Conservation (phyloP, 1,140 invertebrate genomes). For the Euwallacea fornicatus region DNA sequence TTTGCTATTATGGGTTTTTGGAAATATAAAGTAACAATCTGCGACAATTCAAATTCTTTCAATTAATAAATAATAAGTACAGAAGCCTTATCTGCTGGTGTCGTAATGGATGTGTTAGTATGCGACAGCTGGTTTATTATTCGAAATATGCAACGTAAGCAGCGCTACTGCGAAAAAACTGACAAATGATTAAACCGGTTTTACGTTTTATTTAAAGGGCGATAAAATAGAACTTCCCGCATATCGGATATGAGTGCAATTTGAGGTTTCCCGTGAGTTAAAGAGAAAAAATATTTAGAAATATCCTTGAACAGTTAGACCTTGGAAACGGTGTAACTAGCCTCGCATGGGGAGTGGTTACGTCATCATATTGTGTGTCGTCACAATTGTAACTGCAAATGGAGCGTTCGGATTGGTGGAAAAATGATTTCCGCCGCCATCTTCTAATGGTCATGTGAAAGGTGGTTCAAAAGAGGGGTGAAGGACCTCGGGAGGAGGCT, state of each 20-base stretch:
- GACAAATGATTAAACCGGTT: too few species aligned
- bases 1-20: slow-evolving; percentile 12
- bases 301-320: slow-evolving; percentile 60
- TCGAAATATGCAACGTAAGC: too few species aligned
- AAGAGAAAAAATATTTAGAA: slow-evolving; percentile 24
- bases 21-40: too few species aligned
- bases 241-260: too few species aligned
- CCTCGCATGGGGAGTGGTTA: slow-evolving; percentile 39
- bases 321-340: slow-evolving; percentile 48
- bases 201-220: too few species aligned
- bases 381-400: slow-evolving; percentile 42
- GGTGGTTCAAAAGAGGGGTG: slow-evolving; percentile 41
- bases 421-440: slow-evolving; percentile 46
- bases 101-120: too few species aligned
- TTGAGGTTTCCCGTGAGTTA: not conserved
- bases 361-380: slow-evolving; percentile 48
- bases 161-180: too few species aligned
- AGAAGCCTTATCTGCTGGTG: too few species aligned
- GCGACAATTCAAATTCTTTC: too few species aligned
- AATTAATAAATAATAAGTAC: too few species aligned
- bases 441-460: slow-evolving; percentile 48
- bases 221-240: too few species aligned
- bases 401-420: slow-evolving; percentile 43
- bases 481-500: slow-evolving; percentile 39
- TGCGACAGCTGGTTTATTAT: too few species aligned